Evolutionary conservation across 1,140 invertebrate genomes (phyloP).

Genomic region (Pogonomyrmex barbatus): DNA sequence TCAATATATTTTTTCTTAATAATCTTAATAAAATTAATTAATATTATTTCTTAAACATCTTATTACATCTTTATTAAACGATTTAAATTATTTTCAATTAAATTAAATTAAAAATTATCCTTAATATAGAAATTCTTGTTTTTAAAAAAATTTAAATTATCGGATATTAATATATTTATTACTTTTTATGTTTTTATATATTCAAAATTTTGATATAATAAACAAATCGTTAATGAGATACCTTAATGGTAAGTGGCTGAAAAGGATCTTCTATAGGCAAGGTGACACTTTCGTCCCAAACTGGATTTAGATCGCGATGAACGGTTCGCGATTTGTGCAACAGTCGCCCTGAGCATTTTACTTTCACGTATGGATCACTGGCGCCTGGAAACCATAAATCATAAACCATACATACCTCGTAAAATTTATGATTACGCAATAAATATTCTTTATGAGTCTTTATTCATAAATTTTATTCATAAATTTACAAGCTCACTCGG

Average conservation of each 20-base stretch:
- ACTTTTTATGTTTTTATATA: background rate
- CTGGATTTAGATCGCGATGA: constrained; percentile 95
- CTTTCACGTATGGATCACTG: constrained; percentile 99
- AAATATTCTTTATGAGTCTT: background rate
- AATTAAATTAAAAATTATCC: background rate
- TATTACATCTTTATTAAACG: background rate
- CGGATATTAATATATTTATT: background rate
- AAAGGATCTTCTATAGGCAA: constrained; percentile 98
- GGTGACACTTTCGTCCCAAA: constrained; percentile 98
- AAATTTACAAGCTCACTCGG: background rate
- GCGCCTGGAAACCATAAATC: constrained; percentile 89
- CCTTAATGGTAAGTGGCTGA: constrained; percentile 94
- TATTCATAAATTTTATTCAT: constrained; percentile 5
- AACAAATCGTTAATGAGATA: constrained; percentile 81
- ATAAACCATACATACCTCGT: background rate
- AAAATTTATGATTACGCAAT: background rate
- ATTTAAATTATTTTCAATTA: background rate
- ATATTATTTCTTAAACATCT: background rate
- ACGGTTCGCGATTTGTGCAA: constrained; percentile 98
- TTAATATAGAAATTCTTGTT: background rate
- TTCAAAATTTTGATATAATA: constrained; percentile 4
- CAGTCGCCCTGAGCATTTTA: constrained; percentile 95
- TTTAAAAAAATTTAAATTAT: constrained; percentile 7
- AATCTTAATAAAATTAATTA: background rate
- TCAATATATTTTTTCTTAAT: background rate